Evolutionary conservation across 2,797 vertebrate species (phyloP), one percentile per base, ranked within the genome.

Genomic region (Petrocephalus sullivani): DNA sequence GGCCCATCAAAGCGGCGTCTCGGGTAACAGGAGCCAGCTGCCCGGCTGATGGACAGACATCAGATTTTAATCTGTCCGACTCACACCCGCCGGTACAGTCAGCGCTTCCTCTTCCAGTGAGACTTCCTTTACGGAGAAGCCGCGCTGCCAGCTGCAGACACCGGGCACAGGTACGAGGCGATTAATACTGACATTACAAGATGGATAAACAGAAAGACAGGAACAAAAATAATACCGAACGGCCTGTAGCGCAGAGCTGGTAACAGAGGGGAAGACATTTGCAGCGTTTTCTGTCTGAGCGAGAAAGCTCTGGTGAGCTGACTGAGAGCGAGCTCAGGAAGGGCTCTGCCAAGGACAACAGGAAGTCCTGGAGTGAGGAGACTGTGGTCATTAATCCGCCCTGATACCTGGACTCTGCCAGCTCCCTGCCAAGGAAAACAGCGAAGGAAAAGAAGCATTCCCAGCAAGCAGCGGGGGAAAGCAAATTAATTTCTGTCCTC

Each of bases 331-430:
- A 89, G 89, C 89, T 88, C 88, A 90, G 87, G 89, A 89, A 87
- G 92, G 90, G 89, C 89, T 92, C 88, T 37, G 94, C 94, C 94
- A 95, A 94, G 75, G 91, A 92, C 93, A 93, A 94, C 94, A 96
- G 91, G 91, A 95, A 92, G 93, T 91, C 88, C 88, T 88, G 87
- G 84, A 90, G 92, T 92, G 96, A 94, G 95, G 94, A 95, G 93
- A 82, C 93, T 90, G 90, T 83, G 95, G 95, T 95, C 95, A 96
- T 95, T 94, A 95, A 94, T 96, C 95, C 95, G 94, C 94, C 95
- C 94, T 92, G 93, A 95, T 96, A 96, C 95, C 95, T 95, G 94
- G 90, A 49, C 89, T 83, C 89, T 85, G 86, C 87, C 90, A 85
- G 91, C 89, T n/a, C 2, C 85, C 58, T 3, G 94, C 95, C 95